Evolutionary conservation across 2,113 vertebrate genomes (phyloP), one percentile per base, ranked within the genome.

Genomic region (Ancistrus triradiatus): DNA sequence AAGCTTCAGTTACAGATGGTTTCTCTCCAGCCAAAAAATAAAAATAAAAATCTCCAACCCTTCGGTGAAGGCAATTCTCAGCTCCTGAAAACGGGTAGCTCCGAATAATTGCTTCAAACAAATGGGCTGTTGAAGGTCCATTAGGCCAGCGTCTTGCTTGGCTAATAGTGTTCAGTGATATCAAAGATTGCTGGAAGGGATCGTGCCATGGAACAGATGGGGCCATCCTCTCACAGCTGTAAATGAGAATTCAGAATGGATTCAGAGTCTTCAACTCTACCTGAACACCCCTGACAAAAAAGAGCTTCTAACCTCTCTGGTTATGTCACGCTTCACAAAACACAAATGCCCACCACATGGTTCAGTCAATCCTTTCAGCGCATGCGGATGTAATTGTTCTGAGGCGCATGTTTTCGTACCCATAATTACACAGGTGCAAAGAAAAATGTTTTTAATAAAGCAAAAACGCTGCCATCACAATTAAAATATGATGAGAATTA

Each of bases 61-160:
- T 58, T 65, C 38, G 62, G 43, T 53, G 43, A 64, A 49, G 68
- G 59, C 59, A 78, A 74, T 52, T 48, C 50, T 71, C 43, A 61
- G 55, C 69, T 76, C 68, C 61, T 68, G 53, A 71, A 69, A 74
- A 69, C 68, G 59, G 66, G 71, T 67, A 25, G 68, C 55, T 72
- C 67, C 52, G 69, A 81, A 77, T 82, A 84, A 84, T 78, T 82
- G 77, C 77, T 66, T 77, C 77, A 81, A 82, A 83, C 77, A 83
- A 83, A 81, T 81, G 68, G 77, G 70, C 75, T 81, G 67, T 78
- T 81, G 72, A 78, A 78, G 79, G 75, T 80, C 74, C 78, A 84
- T 83, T 80, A 80, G 73, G 59, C 71, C 58, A 70, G 73, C 51
- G 64, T 76, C 69, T 71, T 75, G 58, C 61, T 67, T 57, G 64